phyloP scores from a whole-genome alignment of 2,797 vertebrate species.

The Acrossocheilus wenchowensis region DNA sequence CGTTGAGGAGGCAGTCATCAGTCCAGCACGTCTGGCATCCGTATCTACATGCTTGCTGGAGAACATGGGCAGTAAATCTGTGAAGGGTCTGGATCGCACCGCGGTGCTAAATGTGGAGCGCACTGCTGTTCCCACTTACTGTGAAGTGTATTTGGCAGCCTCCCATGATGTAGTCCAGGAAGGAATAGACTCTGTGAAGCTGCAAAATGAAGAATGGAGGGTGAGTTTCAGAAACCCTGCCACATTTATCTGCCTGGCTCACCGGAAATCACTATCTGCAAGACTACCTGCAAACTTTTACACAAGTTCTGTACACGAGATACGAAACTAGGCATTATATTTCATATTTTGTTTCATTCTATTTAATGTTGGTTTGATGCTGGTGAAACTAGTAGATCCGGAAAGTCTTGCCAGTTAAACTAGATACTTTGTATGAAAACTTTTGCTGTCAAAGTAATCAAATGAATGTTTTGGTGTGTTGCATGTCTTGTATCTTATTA shows the following conservation, averaged over 20 bases:
- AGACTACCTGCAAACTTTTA: slow-evolving; percentile 1
- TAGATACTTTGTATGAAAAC: not conserved
- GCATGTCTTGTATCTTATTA: not conserved
- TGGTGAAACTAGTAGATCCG: not conserved
- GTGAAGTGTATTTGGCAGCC: slow-evolving; percentile 98
- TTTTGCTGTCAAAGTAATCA: not conserved
- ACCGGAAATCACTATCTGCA: not conserved
- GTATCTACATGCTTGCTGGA: slow-evolving; percentile 40
- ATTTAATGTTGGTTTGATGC: not conserved
- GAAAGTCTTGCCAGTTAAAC: not conserved
- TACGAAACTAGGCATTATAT: not conserved
- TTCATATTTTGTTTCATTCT: no score
- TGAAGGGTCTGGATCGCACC: slow-evolving; percentile 31
- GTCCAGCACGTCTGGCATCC: slow-evolving; percentile 24
- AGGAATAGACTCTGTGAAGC: slow-evolving; percentile 96
- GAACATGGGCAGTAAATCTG: slow-evolving; percentile 39
- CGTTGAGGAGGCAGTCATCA: not conserved
- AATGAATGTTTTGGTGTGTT: not conserved
- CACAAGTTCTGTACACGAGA: not conserved
- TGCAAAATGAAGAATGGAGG: slow-evolving; percentile 64
- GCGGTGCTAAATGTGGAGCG: slow-evolving; percentile 52
- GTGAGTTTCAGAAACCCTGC: slow-evolving; percentile 31
- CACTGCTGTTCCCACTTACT: slow-evolving; percentile 77
- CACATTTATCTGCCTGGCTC: slow-evolving; percentile 8
- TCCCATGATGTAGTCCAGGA: slow-evolving; percentile 98